Percentiles rank a stretch among this genome's conserved stretches.
These are phyloP conservation scores for Colossoma macropomum DNA, from an alignment of 2,113 vertebrate genomes.

Conservation along the genomic window DNA sequence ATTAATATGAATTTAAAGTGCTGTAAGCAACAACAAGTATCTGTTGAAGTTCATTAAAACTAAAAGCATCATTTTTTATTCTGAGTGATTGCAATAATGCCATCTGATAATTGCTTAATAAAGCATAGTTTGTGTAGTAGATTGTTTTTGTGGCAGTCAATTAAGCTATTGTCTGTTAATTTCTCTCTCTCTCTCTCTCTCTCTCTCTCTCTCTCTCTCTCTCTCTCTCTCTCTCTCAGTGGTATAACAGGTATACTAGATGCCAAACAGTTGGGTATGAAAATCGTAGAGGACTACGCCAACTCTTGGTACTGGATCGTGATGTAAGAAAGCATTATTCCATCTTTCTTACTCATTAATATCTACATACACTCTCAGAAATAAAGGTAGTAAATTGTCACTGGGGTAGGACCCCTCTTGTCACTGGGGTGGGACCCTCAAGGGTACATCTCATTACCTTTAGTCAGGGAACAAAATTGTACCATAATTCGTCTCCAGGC, in stretches of 20 bases:
- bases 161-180: neutral
- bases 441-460: too few species aligned
- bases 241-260: constrained; percentile 82
- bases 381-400: neutral
- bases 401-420: too few species aligned
- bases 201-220: neutral
- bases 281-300: constrained; percentile 89
- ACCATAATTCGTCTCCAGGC: too few species aligned
- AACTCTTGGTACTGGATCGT: constrained; percentile 92
- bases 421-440: too few species aligned
- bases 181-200: neutral
- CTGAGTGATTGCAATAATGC: too few species aligned
- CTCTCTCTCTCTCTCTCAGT: constrained; percentile 61
- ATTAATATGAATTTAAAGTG: too few species aligned
- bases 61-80: too few species aligned
- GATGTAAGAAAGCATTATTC: constrained; percentile 77
- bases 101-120: too few species aligned
- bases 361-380: neutral
- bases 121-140: neutral
- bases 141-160: neutral
- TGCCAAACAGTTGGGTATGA: constrained; percentile 82
- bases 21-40: too few species aligned
- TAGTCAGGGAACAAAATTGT: too few species aligned
- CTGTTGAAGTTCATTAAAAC: too few species aligned
- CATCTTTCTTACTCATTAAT: neutral